Evolutionary conservation across 2,888 invertebrate genomes (phyloP).

Genomic region (Patella depressa): DNA sequence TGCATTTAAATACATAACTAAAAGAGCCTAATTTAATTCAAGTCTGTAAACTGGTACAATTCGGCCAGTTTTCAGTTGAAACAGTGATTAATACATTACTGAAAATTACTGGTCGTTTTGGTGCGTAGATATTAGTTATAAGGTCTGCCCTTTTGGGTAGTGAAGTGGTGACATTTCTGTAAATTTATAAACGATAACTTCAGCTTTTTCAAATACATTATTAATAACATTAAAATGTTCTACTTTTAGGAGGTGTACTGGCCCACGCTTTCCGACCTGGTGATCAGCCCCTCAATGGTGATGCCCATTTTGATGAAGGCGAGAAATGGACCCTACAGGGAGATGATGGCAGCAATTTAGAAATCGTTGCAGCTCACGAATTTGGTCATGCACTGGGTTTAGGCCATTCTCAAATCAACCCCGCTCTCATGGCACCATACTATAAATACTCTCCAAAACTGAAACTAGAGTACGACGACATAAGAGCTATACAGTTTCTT

Average conservation of each 20-base stretch:
- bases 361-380: slow-evolving; percentile 68
- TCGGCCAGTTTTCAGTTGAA: too few relatives aligned
- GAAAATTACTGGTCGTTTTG: too few relatives aligned
- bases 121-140: too few relatives aligned
- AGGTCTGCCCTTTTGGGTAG: too few relatives aligned
- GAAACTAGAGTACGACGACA: slow-evolving; percentile 59
- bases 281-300: slow-evolving; percentile 50
- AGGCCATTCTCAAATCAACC: slow-evolving; percentile 58
- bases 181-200: too few relatives aligned
- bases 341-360: slow-evolving; percentile 48
- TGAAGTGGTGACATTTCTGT: too few relatives aligned
- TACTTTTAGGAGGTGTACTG: slow-evolving; percentile 50
- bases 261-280: slow-evolving; percentile 68
- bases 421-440: slow-evolving; percentile 66
- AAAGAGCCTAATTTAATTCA: too few relatives aligned
- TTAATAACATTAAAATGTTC: neutral
- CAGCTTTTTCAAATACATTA: neutral
- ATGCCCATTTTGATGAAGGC: slow-evolving; percentile 67
- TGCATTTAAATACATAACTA: too few relatives aligned
- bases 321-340: slow-evolving; percentile 63
- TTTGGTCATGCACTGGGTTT: slow-evolving; percentile 69
- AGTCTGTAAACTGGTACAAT: too few relatives aligned
- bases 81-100: too few relatives aligned
- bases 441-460: slow-evolving; percentile 55
- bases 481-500: slow-evolving; percentile 59